A percentile compares a stretch with the other conserved stretches of the same genome.
Conservation (phyloP, 2,113 vertebrate species). For the Dicaeum eximium region DNA sequence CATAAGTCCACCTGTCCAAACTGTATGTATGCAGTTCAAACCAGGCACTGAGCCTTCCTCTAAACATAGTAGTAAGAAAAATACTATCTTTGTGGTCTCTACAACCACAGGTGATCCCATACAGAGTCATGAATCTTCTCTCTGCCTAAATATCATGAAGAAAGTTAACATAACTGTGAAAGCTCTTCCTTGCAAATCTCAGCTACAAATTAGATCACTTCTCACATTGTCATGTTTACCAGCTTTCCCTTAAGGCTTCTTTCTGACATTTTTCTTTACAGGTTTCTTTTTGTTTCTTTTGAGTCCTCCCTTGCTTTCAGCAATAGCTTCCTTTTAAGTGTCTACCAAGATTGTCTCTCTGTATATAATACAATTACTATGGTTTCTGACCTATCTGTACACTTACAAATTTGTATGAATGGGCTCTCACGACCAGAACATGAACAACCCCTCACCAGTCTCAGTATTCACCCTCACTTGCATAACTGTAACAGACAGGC, state of each 20-base stretch:
- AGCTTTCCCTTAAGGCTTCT: neutral
- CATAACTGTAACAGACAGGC: neutral
- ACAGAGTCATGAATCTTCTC: neutral
- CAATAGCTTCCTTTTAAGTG: neutral
- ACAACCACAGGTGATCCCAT: no score
- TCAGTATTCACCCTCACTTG: neutral
- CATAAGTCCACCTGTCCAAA: neutral
- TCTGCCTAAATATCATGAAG: neutral
- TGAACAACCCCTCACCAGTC: neutral
- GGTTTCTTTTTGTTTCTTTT: neutral
- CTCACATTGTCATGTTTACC: neutral
- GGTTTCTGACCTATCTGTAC: neutral
- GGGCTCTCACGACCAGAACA: neutral
- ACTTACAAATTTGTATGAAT: neutral
- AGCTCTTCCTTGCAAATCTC: neutral
- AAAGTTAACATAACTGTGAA: neutral
- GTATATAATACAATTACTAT: neutral
- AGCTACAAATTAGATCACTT: neutral
- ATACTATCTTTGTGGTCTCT: neutral
- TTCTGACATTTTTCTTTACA: neutral
- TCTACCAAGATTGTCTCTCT: neutral
- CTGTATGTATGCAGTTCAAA: rapidly evolving
- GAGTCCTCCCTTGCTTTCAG: neutral
- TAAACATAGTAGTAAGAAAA: neutral
- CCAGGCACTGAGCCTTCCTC: neutral